Evolutionary conservation across 2,113 vertebrate species (phyloP), one percentile per base, ranked within the genome.

Genomic region (Cyanistes caeruleus): DNA sequence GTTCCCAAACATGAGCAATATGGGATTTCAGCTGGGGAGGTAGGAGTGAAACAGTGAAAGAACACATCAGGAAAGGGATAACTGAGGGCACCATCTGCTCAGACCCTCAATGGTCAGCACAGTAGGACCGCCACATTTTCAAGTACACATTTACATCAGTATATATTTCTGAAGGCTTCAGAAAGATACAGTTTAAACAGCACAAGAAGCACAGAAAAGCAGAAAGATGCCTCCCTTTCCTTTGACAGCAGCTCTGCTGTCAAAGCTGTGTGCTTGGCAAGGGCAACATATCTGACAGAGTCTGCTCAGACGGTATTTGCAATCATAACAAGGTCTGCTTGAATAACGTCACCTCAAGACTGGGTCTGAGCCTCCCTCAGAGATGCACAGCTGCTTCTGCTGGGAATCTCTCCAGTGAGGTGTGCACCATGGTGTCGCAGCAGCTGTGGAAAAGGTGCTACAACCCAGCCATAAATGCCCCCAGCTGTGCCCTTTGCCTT

Each of bases 1-100:
- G 41, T 77, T 95, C 68, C 85, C 76, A 74, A 86, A 88, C 84
- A 94, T 92, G 92, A 93, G 88, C 88, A 96, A 89, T 78, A 70
- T 30, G 41, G 41, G 74, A 91, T 88, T 87, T 94, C 11, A 17
- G 46, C 51, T 12, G 22, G 33, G 33, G 51, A 8, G 4, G 87
- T 46, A 82, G 78, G 81, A 96, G 84, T 78, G 53, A 79, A 56
- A 48, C 15, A 68, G 25, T 4, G 13, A 14, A 9, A 82, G 74
- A 43, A 35, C 24, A 23, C 4, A 2, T 89, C 3, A 23, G 64
- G 64, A 73, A 76, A 78, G 22, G 39, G 30, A 8, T 17, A 69
- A 77, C 48, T 27, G 60, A 80, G 63, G 73, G 19, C 75, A 93
- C 27, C 16, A 7, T 30, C 51, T 35, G 5, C 77, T 67, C 43